Evolutionary conservation across 1,140 invertebrate species (phyloP).

Genomic region (Lerema accius): DNA sequence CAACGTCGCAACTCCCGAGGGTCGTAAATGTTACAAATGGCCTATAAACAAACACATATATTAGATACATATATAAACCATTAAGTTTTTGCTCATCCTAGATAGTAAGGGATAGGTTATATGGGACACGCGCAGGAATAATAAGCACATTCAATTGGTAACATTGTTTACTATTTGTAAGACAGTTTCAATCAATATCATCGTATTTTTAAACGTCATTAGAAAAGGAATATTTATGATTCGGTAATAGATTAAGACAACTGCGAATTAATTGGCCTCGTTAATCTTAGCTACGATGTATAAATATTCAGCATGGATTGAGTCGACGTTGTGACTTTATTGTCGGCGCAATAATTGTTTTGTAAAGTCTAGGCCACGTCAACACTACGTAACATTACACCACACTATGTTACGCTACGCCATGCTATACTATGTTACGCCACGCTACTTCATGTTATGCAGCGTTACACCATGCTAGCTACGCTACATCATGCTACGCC

Average conservation of each 20-base stretch:
- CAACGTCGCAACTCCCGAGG: too few relatives aligned
- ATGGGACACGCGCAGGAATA: too few relatives aligned
- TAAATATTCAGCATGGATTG: not conserved
- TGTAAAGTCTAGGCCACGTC: too few relatives aligned
- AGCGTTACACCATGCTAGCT: too few relatives aligned
- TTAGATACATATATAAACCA: not conserved
- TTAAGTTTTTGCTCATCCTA: constrained; percentile 11
- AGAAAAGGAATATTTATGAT: not conserved
- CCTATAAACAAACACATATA: constrained; percentile 14
- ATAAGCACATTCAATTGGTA: too few relatives aligned
- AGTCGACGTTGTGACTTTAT: not conserved
- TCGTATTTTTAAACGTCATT: too few relatives aligned
- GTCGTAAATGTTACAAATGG: constrained; percentile 8
- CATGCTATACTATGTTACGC: too few relatives aligned
- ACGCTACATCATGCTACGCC: too few relatives aligned
- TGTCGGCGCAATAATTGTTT: too few relatives aligned
- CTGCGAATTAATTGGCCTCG: not conserved
- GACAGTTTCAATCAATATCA: not conserved
- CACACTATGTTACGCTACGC: too few relatives aligned
- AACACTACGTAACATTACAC: too few relatives aligned
- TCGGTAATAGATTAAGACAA: not conserved
- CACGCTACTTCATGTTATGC: too few relatives aligned
- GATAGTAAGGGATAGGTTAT: constrained; percentile 3
- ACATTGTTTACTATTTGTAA: not conserved
- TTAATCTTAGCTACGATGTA: not conserved